Percentiles rank a stretch among this genome's conserved stretches.
phyloP scores from a whole-genome alignment of 2,797 vertebrate genomes.

The Oryzias dopingdopingensis region DNA sequence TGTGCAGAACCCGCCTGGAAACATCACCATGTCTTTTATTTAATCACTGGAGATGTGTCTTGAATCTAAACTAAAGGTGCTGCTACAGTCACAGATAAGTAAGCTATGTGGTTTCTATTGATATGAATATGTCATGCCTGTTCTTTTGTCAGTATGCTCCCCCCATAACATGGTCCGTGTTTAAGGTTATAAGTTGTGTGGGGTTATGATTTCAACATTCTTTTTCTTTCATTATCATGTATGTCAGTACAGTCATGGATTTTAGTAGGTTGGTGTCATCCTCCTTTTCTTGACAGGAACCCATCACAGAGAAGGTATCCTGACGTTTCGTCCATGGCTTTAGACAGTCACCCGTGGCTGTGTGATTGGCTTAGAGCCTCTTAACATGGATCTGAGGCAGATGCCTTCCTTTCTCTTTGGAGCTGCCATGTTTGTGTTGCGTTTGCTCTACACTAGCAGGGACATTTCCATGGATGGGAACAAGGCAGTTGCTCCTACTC shows the following conservation, averaged over 20 bases:
- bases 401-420: too few species aligned
- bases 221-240: not conserved
- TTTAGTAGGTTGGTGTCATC: slow-evolving; percentile 6
- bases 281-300: not conserved
- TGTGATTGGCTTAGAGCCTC: too few species aligned
- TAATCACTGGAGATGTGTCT: slow-evolving; percentile 55
- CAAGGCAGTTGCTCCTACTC: too few species aligned
- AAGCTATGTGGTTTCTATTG: slow-evolving; percentile 51
- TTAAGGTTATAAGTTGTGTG: slow-evolving; percentile 14
- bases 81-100: slow-evolving; percentile 76
- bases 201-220: slow-evolving; percentile 19
- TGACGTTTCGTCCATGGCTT: too few species aligned
- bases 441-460: too few species aligned
- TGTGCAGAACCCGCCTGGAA: slow-evolving; percentile 30
- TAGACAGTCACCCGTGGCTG: too few species aligned
- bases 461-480: too few species aligned
- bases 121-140: slow-evolving; percentile 20
- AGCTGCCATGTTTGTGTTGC: too few species aligned
- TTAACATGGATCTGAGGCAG: too few species aligned
- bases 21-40: slow-evolving; percentile 55
- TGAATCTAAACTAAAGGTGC: slow-evolving; percentile 82
- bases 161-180: not conserved
- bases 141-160: slow-evolving; percentile 4
- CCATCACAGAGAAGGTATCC: too few species aligned
- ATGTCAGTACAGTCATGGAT: not conserved